These are phyloP conservation scores for Hypocryptadius cinnamomeus DNA, from an alignment of 2,113 vertebrate species.

Conservation along the genomic window DNA sequence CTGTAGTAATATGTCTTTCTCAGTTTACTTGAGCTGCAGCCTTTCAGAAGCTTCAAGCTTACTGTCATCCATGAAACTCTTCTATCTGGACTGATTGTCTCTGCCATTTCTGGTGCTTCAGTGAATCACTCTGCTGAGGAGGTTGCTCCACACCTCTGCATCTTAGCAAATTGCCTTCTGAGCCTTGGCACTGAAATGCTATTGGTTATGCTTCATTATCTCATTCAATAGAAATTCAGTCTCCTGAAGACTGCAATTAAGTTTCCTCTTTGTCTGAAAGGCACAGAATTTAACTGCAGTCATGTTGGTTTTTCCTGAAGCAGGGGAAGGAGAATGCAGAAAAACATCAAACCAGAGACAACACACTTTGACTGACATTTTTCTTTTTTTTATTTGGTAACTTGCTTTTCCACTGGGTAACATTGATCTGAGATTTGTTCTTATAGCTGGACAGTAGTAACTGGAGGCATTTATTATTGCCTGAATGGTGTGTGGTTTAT, in stretches of 20 bases:
- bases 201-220: slow-evolving; percentile 57
- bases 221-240: slow-evolving; percentile 46
- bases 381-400: neutral
- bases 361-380: neutral
- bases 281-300: neutral
- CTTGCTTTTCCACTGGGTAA: neutral
- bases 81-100: neutral
- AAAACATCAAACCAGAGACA: neutral
- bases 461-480: neutral
- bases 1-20: neutral
- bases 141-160: slow-evolving; percentile 16
- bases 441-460: neutral
- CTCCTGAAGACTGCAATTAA: slow-evolving; percentile 51
- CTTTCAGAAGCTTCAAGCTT: neutral
- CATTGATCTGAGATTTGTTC: neutral
- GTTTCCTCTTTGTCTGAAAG: slow-evolving; percentile 38
- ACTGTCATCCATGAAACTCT: neutral
- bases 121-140: slow-evolving; percentile 10
- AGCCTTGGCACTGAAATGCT: slow-evolving; percentile 10
- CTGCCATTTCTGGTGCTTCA: neutral
- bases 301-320: neutral
- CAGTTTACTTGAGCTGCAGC: neutral
- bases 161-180: slow-evolving; percentile 39
- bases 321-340: neutral
- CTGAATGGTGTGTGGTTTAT: neutral